Base-by-base conservation (phyloP, 1,140 invertebrate genomes). In the Tetragnatha versicolor region DNA sequence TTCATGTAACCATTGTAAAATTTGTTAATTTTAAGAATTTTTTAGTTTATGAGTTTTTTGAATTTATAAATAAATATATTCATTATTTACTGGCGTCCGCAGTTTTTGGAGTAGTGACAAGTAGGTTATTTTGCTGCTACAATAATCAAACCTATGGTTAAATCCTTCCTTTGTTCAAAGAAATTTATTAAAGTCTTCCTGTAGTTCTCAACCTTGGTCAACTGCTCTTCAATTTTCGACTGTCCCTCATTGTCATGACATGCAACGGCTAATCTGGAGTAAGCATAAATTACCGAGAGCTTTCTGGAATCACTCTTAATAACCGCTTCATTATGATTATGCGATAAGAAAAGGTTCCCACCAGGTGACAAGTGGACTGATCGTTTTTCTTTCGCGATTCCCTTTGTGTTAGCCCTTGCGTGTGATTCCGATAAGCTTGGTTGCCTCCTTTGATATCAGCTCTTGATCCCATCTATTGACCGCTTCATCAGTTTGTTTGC, bases 251-350 rank as follows among this genome's bases (percentile, higher is more conserved):
- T 72, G 68, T 72, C 42, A 58, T 58, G 35, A 72, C 51, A 47
- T 37, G 42, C 42, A 53, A 53, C 45, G 49, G 68, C 68, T 72
- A 72, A 72, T 72, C 22, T 72, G 42, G 51, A 72, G 68, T 72
- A 72, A 72, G 47, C 51, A 72, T 58, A 72, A 55, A 72, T 72
- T 72, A 58, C 51, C 68, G 31, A 58, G 66, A 35, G 49, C 20
- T 53, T 35, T 69, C 66, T 53, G 31, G 29, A 35, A 42, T 22
- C 35, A 53, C 49, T 72, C 47, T 72, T 72, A 72, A 72, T 72
- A 72, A 72, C 51, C 51, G 51, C 68, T 72, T 72, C 55, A 72
- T 72, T 72, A 72, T 72, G 31, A 72, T 72, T 53, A 3, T 17
- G 25, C 20, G 68, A 72, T 72, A 72, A 72, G 25, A 25, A 22